Conservation (phyloP, 2,113 vertebrate species). For the Anseranas semipalmata region DNA sequence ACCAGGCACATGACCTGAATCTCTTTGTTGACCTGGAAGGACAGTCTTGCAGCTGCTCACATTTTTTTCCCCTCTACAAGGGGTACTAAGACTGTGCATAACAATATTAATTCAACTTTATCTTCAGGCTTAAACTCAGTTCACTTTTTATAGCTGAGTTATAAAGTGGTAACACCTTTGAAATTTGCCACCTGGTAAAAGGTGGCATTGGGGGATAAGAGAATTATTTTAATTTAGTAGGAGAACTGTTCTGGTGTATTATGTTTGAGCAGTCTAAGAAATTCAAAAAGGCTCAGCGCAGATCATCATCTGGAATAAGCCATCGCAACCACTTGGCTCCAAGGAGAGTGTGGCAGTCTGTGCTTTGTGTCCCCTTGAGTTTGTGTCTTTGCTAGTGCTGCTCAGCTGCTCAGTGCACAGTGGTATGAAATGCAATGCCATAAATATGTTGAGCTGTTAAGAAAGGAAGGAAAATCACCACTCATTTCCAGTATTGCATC, state of each 20-base stretch:
- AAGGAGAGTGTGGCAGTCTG: background rate
- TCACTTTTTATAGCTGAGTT: background rate
- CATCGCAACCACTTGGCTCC: background rate
- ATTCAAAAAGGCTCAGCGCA: background rate
- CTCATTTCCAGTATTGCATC: background rate
- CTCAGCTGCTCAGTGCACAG: background rate
- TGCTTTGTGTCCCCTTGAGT: background rate
- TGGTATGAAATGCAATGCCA: rapidly evolving
- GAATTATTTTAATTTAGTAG: background rate
- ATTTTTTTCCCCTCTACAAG: background rate
- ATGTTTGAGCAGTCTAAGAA: background rate
- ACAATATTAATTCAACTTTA: background rate
- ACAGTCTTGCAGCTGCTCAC: background rate
- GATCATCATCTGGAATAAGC: background rate
- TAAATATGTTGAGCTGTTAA: background rate
- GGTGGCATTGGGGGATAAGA: background rate
- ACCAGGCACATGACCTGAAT: background rate
- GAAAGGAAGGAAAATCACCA: background rate
- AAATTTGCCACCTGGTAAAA: background rate
- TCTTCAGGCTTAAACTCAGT: background rate
- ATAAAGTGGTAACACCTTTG: background rate
- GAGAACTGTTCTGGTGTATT: background rate
- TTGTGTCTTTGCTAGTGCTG: background rate
- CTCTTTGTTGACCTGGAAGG: background rate
- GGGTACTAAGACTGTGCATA: background rate